Evolutionary conservation across 2,797 vertebrate genomes (phyloP).

Genomic region (Aldrovandia affinis): DNA sequence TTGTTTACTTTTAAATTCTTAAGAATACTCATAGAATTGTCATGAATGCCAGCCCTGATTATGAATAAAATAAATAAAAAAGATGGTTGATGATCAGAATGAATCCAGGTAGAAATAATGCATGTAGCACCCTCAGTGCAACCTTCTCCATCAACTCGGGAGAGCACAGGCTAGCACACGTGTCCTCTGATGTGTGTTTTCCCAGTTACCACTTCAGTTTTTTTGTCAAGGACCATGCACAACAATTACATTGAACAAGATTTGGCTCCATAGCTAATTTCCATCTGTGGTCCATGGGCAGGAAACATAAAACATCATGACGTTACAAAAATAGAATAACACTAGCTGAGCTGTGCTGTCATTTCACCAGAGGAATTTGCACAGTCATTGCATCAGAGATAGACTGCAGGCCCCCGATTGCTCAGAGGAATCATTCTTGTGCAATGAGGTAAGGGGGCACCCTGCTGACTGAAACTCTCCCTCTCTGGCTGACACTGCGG

Average conservation of each 20-base stretch:
- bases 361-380: neutral
- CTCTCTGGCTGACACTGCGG: neutral
- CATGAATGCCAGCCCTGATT: neutral
- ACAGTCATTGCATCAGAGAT: neutral
- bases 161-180: neutral
- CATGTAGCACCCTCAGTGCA: neutral
- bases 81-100: neutral
- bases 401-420: neutral
- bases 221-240: too few relatives aligned
- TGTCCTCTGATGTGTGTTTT: neutral
- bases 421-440: neutral
- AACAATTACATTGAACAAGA: too few relatives aligned
- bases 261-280: too few relatives aligned
- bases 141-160: neutral
- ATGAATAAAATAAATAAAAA: neutral
- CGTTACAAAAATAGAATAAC: too few relatives aligned
- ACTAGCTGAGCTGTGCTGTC: neutral
- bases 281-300: too few relatives aligned
- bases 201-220: neutral
- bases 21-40: neutral
- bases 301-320: too few relatives aligned
- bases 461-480: neutral
- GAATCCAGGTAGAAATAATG: neutral
- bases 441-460: too few relatives aligned
- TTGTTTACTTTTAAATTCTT: neutral